Evolutionary conservation across 2,113 vertebrate genomes (phyloP), one percentile per base, ranked within the genome.

Genomic region (Zosterops borbonicus): DNA sequence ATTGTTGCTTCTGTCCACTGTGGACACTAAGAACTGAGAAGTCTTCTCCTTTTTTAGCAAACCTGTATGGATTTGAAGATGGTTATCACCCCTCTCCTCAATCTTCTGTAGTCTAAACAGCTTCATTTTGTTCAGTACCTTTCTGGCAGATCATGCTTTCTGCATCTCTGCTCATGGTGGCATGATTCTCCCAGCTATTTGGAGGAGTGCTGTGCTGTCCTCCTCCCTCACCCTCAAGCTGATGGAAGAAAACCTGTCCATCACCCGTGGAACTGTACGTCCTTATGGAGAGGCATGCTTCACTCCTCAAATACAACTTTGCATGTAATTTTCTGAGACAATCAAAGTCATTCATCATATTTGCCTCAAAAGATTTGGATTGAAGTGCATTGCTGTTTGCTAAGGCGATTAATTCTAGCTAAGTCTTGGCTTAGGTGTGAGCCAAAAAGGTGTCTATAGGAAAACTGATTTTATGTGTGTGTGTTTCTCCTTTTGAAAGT

Each of bases 371-470:
- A 82, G 62, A 23, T 31, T 90, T 85, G 78, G 83, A 84, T 24
- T 80, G 42, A 44, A 94, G 41, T 60, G 44, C 49, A 74, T 35
- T 94, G 80, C 80, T 75, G 49, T 71, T 93, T 0, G 0, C 64
- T 75, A 83, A 92, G 83, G 77, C 56, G 68, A 92, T 94, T 94
- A 90, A 90, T 95, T 94, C 41, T 84, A 92, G 58, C 79, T 73
- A 68, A 81, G 65, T 95, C 88, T 92, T 92, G 83, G 83, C 83
- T 95, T 69, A 92, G 76, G 60, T 71, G 23, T 58, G 80, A 96
- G 95, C 94, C 94, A 92, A 87, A 91, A 95, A 92, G 76, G 56
- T 86, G 76, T 96, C 93, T 89, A 63, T 71, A 88, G 56, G 76
- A 64, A 88, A 95, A 70, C 28, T 91, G 50, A 85, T 75, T 90